Evolutionary conservation across 2,797 vertebrate genomes (phyloP).

Genomic region (Bucorvus abyssinicus): DNA sequence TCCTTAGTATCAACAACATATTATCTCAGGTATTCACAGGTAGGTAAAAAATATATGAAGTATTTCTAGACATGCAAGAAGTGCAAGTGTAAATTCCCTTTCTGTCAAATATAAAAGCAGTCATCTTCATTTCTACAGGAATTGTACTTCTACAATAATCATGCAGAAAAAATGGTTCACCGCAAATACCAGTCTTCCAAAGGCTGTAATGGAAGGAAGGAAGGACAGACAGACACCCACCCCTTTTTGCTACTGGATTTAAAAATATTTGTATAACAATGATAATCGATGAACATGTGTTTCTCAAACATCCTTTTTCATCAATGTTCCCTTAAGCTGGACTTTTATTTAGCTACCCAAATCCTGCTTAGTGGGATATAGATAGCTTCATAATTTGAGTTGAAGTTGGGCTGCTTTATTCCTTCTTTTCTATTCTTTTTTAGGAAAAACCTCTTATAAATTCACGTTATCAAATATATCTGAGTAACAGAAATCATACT

Average conservation of each 20-base stretch:
- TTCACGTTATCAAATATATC: not conserved
- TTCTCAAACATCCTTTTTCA: not conserved
- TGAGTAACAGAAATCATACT: not conserved
- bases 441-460: not conserved
- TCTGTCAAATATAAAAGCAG: not conserved
- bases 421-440: not conserved
- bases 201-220: not conserved
- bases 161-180: not conserved
- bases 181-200: not conserved
- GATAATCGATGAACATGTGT: not conserved
- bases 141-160: not conserved
- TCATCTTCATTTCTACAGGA: not conserved
- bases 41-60: not conserved
- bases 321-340: not conserved
- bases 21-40: not conserved
- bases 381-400: not conserved
- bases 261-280: not conserved
- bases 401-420: not conserved
- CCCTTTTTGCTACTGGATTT: not conserved
- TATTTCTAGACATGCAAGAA: not conserved
- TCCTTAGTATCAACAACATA: not conserved
- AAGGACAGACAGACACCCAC: too few species aligned
- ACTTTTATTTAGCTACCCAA: not conserved
- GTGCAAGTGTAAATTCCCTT: not conserved
- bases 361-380: not conserved